Conservation (phyloP, 1,140 invertebrate genomes). For the Prorops nasuta region DNA sequence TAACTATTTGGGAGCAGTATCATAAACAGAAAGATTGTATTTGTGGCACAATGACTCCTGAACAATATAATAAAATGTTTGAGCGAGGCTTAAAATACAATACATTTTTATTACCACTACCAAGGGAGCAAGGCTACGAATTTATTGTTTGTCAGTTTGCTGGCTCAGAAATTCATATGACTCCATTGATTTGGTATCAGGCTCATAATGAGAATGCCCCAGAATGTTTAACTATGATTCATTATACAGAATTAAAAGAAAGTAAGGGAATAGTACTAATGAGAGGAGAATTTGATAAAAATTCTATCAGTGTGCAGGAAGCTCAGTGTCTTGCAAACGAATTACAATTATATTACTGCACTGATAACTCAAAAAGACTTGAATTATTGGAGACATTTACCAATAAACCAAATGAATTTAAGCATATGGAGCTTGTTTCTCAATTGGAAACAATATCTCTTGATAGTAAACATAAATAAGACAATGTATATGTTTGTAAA, state of each 20-base stretch:
- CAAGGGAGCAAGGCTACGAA: conserved; percentile 81
- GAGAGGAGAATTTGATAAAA: conserved; percentile 84
- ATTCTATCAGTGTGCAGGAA: conserved; percentile 73
- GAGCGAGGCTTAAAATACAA: conserved; percentile 61
- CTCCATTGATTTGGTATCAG: conserved; percentile 83
- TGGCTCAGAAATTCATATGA: conserved; percentile 79
- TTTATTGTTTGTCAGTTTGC: conserved; percentile 81
- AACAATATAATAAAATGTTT: conserved; percentile 63
- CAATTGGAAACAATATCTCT: conserved; percentile 74
- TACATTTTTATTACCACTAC: conserved; percentile 80
- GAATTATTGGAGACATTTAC: conserved; percentile 73
- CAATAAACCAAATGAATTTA: conserved; percentile 71
- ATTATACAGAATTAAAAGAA: conserved; percentile 77
- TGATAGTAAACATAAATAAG: conserved; percentile 14
- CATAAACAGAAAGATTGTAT: conserved; percentile 75
- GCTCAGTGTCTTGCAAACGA: conserved; percentile 84
- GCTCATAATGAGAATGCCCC: conserved; percentile 89
- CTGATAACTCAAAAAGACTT: conserved; percentile 63
- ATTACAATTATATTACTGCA: conserved; percentile 80
- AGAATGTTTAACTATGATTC: conserved; percentile 79
- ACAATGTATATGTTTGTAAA: too few relatives aligned
- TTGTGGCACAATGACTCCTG: conserved; percentile 66
- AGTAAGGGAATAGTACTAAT: conserved; percentile 81
- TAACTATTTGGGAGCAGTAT: conserved; percentile 77
- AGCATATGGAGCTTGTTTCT: conserved; percentile 79